phyloP scores from a whole-genome alignment of 2,888 invertebrate species.

The Drosophila affinis region DNA sequence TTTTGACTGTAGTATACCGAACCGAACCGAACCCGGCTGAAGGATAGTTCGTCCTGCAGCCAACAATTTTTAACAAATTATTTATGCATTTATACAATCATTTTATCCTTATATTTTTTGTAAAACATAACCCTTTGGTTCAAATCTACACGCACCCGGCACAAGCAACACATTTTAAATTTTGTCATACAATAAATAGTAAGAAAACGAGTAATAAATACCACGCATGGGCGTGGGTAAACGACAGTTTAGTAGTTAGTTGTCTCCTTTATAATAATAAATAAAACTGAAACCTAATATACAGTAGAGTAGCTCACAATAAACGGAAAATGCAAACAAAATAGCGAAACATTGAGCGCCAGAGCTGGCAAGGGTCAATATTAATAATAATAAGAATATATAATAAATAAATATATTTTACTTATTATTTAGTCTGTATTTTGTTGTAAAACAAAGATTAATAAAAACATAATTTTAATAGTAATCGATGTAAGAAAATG shows the following conservation, averaged over 20 bases:
- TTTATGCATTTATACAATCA: slow-evolving; percentile 32
- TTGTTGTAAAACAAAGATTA: slow-evolving; percentile 79
- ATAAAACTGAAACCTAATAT: slow-evolving; percentile 35
- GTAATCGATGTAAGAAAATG: slow-evolving; percentile 38
- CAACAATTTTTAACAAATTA: slow-evolving; percentile 9
- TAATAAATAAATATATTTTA: slow-evolving; percentile 79
- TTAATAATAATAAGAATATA: slow-evolving; percentile 77
- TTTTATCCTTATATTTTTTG: slow-evolving; percentile 6
- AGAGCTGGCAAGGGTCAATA: slow-evolving; percentile 66
- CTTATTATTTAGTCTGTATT: slow-evolving; percentile 79
- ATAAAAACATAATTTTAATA: slow-evolving; percentile 73
- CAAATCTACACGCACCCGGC: slow-evolving; percentile 8
- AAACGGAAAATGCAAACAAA: no score
- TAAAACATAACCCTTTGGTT: slow-evolving; percentile 7
- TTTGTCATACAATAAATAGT: slow-evolving; percentile 40
- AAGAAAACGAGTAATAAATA: slow-evolving; percentile 29
- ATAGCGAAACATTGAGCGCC: slow-evolving; percentile 69
- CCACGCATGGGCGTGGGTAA: slow-evolving; percentile 21
- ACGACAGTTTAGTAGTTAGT: slow-evolving; percentile 26
- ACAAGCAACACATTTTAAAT: slow-evolving; percentile 27
- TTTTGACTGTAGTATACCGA: slow-evolving; percentile 13
- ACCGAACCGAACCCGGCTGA: neutral
- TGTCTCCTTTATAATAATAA: slow-evolving; percentile 17
- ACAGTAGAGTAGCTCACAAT: slow-evolving; percentile 40
- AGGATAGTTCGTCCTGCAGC: slow-evolving; percentile 5